Conservation (phyloP, 2,888 invertebrate genomes). For the Meghimatium bilineatum region DNA sequence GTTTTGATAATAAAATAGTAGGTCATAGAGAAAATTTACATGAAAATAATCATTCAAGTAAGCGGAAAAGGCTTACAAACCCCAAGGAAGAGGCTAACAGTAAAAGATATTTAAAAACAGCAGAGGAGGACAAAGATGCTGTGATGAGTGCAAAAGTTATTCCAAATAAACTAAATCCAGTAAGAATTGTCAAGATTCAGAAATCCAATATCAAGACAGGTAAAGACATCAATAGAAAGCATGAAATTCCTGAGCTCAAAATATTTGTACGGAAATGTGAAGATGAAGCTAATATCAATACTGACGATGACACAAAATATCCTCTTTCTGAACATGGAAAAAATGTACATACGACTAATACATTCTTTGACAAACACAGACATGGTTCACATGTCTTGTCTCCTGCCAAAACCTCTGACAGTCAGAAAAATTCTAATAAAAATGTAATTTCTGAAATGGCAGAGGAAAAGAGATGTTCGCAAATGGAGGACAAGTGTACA, state of each 20-base stretch:
- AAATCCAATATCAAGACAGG: not conserved
- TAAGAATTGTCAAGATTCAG: not conserved
- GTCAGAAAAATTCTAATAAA: not conserved
- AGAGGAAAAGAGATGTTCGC: not conserved
- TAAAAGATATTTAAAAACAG: not conserved
- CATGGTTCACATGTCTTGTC: not conserved
- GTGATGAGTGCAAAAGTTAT: not conserved
- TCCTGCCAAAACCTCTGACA: not conserved
- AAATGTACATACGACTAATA: not conserved
- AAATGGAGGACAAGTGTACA: not conserved
- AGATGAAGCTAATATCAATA: not conserved
- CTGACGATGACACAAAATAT: not conserved
- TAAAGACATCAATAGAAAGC: not conserved
- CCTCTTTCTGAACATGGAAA: not conserved
- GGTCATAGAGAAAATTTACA: not conserved
- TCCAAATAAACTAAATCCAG: not conserved
- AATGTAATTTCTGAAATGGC: not conserved
- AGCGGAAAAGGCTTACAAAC: not conserved
- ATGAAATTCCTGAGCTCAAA: not conserved
- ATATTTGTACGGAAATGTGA: not conserved
- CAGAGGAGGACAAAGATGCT: not conserved
- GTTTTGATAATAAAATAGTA: not conserved
- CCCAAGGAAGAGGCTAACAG: not conserved
- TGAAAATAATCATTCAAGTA: not conserved
- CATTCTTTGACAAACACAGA: not conserved